Percentiles rank a stretch among this genome's conserved stretches.
Conservation (phyloP, 2,888 invertebrate genomes). For the Trisateles emortualis region DNA sequence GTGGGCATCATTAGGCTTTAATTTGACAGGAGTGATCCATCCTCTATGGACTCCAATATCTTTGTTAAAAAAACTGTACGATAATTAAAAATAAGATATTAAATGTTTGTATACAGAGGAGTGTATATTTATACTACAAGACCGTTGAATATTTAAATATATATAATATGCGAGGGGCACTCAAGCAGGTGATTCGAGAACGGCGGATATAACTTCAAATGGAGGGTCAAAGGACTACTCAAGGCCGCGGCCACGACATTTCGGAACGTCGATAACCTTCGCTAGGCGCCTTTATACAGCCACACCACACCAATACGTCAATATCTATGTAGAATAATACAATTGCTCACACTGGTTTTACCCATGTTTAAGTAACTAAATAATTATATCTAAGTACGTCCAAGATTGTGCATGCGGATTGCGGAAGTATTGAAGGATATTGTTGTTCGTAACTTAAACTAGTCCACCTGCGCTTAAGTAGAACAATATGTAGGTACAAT, state of each 20-base stretch:
- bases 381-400: slow-evolving; percentile 16
- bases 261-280: slow-evolving; percentile 72
- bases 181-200: slow-evolving; percentile 72
- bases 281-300: slow-evolving; percentile 62
- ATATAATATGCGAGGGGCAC: slow-evolving; percentile 61
- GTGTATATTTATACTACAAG: slow-evolving; percentile 17
- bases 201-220: slow-evolving; percentile 65
- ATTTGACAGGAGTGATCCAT: too few species aligned
- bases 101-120: slow-evolving; percentile 17
- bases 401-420: slow-evolving; percentile 18
- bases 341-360: slow-evolving; percentile 17
- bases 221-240: slow-evolving; percentile 79
- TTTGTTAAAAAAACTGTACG: neutral
- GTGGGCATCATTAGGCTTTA: too few species aligned
- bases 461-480: slow-evolving; percentile 13
- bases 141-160: slow-evolving; percentile 50
- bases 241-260: slow-evolving; percentile 76
- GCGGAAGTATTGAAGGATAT: slow-evolving; percentile 25
- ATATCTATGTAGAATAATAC: slow-evolving; percentile 20
- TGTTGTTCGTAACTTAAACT: slow-evolving; percentile 19
- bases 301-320: slow-evolving; percentile 22
- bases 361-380: slow-evolving; percentile 11
- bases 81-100: neutral
- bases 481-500: neutral
- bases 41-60: too few species aligned